Evolutionary conservation across 2,888 invertebrate species (phyloP), one percentile per base, ranked within the genome.

Genomic region (Deroplatys truncata): DNA sequence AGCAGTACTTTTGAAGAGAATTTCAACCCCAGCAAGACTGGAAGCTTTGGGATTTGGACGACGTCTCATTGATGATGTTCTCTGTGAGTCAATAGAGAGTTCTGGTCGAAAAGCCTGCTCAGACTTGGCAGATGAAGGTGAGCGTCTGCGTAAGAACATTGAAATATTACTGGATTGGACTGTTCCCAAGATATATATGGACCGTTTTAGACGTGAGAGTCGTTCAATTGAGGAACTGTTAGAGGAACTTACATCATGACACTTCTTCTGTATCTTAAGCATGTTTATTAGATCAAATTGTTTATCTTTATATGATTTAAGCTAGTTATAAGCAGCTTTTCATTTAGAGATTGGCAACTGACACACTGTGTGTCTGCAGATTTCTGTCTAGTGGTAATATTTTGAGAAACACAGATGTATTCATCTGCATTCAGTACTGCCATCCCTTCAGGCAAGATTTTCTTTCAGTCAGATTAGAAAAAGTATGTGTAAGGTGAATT

Each of bases 1-100:
- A 91, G 98, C 98, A 2, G 96, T 98, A 84, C 95, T 98, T 84
- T 93, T 98, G 88, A 97, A 97, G 92, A 96, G 97, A 93, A 98
- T 98, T 91, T 97, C 97, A 28, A 96, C 96, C n/a, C 96, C 96
- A 91, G 96, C 97, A 91, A 96, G 96, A 92, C 94, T 98, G 85
- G 96, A 96, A 91, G 96, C 96, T 92, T 94, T 98, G 92, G 98
- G 98, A 92, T 96, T 96, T 93, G 97, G 97, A 90, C 95, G 95
- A 92, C 94, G 96, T 88, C 94, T 97, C 13, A 97, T 98, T 91
- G 98, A 98, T 92, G 97, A 97, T 91, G 96, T 98, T 7, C 94
- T 98, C 1, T 94, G 96, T 89, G 97, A 97, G 91, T 97, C 97
- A 0, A 94, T 98, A 84, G 95, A 96, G 92, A 95, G 96, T 82